Conservation (phyloP, 2,888 invertebrate genomes). For the Noctua pronuba region DNA sequence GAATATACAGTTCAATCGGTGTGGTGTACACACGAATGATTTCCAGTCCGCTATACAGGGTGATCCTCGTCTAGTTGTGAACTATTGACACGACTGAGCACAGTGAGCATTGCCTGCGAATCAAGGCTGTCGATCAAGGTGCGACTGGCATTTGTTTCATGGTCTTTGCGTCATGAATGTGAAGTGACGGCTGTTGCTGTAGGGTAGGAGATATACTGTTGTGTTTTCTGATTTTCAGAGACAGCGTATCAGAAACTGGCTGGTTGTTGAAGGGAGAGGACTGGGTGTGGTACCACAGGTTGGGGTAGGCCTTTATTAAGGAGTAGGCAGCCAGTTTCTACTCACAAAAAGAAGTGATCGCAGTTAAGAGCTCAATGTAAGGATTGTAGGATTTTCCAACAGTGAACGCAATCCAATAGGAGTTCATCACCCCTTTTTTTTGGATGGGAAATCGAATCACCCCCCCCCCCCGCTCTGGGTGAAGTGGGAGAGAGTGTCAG, state of each 20-base stretch:
- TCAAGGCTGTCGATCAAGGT: conserved; percentile 21
- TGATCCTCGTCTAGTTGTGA: not conserved
- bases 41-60: conserved; percentile 19
- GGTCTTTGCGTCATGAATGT: not conserved
- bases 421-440: not conserved
- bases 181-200: not conserved
- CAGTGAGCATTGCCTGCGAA: conserved; percentile 20
- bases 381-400: not conserved
- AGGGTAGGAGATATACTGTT: not conserved
- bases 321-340: not conserved
- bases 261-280: not conserved
- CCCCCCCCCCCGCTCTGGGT: too few species aligned
- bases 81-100: conserved; percentile 14
- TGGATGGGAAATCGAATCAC: too few species aligned
- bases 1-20: conserved; percentile 26
- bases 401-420: not conserved
- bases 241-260: not conserved
- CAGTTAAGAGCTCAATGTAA: not conserved
- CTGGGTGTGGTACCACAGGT: not conserved
- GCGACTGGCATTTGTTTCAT: not conserved
- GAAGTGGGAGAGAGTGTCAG: too few species aligned
- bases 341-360: not conserved
- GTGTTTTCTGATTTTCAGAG: too few species aligned
- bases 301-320: too few species aligned
- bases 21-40: conserved; percentile 23